These are phyloP conservation scores for Sinocyclocheilus maitianheensis DNA, from an alignment of 2,113 vertebrate genomes.

Conservation along the genomic window DNA sequence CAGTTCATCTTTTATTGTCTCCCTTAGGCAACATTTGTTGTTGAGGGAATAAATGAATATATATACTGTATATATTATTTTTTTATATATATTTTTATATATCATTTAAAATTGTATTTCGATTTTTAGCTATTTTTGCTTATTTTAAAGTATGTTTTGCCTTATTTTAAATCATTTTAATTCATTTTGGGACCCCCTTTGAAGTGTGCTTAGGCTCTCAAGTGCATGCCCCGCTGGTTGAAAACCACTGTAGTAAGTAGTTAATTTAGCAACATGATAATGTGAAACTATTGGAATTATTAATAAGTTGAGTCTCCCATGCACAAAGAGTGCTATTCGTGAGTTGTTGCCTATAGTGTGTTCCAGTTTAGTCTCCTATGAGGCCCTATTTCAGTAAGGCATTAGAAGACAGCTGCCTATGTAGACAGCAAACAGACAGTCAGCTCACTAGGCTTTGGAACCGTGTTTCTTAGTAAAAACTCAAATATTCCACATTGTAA, in stretches of 20 bases:
- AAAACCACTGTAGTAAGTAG: background rate
- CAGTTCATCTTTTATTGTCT: too few species aligned
- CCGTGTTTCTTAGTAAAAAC: background rate
- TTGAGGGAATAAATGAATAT: too few species aligned
- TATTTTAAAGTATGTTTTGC: too few species aligned
- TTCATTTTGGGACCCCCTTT: too few species aligned
- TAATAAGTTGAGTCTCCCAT: background rate
- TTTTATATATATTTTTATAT: too few species aligned
- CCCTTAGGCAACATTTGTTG: too few species aligned
- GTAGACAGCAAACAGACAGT: background rate
- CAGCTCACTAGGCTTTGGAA: background rate
- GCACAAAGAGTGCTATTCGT: background rate
- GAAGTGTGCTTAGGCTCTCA: too few species aligned
- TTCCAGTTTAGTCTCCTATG: background rate
- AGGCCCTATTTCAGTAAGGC: background rate
- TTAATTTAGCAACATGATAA: background rate
- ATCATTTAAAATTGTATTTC: too few species aligned
- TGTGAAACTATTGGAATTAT: background rate
- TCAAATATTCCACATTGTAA: background rate
- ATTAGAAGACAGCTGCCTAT: background rate
- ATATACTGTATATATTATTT: too few species aligned
- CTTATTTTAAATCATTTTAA: too few species aligned
- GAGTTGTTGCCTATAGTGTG: background rate
- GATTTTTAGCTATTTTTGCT: too few species aligned
- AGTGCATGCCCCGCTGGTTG: too few species aligned